Evolutionary conservation across 2,888 invertebrate species (phyloP), one percentile per base, ranked within the genome.

Genomic region (Meteorus colon): DNA sequence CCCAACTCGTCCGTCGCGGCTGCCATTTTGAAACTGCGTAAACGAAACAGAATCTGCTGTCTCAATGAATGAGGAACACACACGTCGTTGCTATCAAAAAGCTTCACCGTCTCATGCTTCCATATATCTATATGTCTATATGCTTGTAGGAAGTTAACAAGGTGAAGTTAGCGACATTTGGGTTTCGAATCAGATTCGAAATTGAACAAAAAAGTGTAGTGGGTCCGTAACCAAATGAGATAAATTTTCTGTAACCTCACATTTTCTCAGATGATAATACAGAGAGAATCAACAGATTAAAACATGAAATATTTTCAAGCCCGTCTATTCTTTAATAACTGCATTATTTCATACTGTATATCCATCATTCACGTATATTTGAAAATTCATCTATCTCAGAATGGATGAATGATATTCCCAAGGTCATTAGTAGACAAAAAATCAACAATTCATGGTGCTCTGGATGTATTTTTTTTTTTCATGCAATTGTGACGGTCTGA

Each of bases 1-100:
- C 88, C 85, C 81, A 88, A 82, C 82, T 88, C 88, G 77, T 88
- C 88, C 74, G 88, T 87, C 81, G 88, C 86, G 77, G 86, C 87
- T 85, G 88, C 89, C 88, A 88, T 88, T 72, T 75, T 75, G 71
- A 71, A 75, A 75, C 71, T 71, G 65, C 60, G 55, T 71, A 60
- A 19, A 48, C 48, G 27, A 45, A 45, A 12, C 41, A 41, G 12
- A 37, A 68, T 27, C 45, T 45, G 10, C 31, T 8, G n/a, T 55
- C 55, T 14, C 10, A 41, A 51, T 55, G 51, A 24, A 67, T 37
- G 27, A 67, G 24, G 31, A 68, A 31, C 45, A 48, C 66, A 66
- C 31, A 71, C 71, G 31, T 29, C 29, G 29, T 63, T 31, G 31
- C 29, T 34, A 31, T 29, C 16, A 63, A 31, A 63, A 63, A n/a